Evolutionary conservation across 1,140 invertebrate genomes (phyloP), one percentile per base, ranked within the genome.

Genomic region (Ephestia elutella): DNA sequence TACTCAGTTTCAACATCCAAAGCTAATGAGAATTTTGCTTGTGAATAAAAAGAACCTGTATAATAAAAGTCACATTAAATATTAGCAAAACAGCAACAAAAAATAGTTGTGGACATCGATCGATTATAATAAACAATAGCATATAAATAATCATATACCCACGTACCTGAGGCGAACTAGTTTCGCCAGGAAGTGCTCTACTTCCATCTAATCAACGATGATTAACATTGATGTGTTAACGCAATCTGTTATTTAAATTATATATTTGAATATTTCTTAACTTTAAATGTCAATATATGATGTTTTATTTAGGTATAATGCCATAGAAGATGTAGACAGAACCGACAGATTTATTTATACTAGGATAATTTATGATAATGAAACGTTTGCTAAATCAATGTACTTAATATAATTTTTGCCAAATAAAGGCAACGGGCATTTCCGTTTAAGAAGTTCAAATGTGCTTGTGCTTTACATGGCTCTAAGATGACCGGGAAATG

Each of bases 161-260:
- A 53, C 20, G 20, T n/a, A 53, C 21, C n/a, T 13, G 9, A 25
- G 5, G 7, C 50, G 21, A 25, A 19, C 28, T n/a, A 9, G 56
- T 30, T 53, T 21, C 30, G 49, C 32, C 49, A 56, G 59, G 53
- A 50, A 59, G 18, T 56, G 53, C 8, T 60, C 59, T 44, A 56
- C 11, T 56, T 60, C 44, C 53, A 60, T 50, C 50, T 53, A 13
- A 53, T 53, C 19, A 53, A 32, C 18, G 0, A 53, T 51, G n/a
- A 55, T 53, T 53, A 53, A 25, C 20, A 53, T 53, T 25, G 17
- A 53, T 53, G 20, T 50, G 21, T 53, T 20, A 32, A 32, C 9
- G 50, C 50, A 53, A 53, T 53, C 19, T 53, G 50, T 53, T 53
- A 25, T 53, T 53, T 1, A 53, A 53, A 53, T 25, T 8, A 53